phyloP scores from a whole-genome alignment of 2,888 invertebrate genomes.

The Drosophila cognata region DNA sequence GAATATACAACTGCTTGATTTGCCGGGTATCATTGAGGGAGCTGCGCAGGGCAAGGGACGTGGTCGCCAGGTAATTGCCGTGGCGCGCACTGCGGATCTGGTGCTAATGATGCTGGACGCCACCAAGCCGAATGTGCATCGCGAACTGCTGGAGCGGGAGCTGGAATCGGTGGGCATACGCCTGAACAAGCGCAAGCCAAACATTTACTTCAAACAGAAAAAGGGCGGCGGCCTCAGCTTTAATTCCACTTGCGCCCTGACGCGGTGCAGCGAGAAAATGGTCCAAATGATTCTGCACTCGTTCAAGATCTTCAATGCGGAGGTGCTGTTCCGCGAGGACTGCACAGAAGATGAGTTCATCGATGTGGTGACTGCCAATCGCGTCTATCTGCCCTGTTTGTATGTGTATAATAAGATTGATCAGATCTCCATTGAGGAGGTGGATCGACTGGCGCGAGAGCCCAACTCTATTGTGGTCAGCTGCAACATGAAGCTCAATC shows the following conservation, averaged over 20 bases:
- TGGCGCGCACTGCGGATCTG: slow-evolving; percentile 98
- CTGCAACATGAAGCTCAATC: slow-evolving; percentile 99
- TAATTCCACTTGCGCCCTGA: slow-evolving; percentile 97
- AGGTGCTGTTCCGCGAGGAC: slow-evolving; percentile 98
- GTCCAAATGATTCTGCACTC: slow-evolving; percentile 99
- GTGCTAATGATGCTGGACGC: slow-evolving; percentile 99
- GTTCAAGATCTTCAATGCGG: slow-evolving; percentile 98
- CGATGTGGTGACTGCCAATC: slow-evolving; percentile 98
- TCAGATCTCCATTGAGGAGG: slow-evolving; percentile 99
- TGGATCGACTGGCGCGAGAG: slow-evolving; percentile 95
- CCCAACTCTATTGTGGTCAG: slow-evolving; percentile 97
- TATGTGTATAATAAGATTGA: slow-evolving; percentile 99
- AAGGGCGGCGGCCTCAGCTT: slow-evolving; percentile 99
- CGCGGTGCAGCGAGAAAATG: slow-evolving; percentile 97
- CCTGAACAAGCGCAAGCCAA: slow-evolving; percentile 97
- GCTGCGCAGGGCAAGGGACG: slow-evolving; percentile 97
- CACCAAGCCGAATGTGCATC: slow-evolving; percentile 98
- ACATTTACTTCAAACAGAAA: slow-evolving; percentile 98
- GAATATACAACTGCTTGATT: slow-evolving; percentile 98
- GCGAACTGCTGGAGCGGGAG: slow-evolving; percentile 95
- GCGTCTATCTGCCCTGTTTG: slow-evolving; percentile 97
- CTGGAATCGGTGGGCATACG: slow-evolving; percentile 99
- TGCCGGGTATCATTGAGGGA: slow-evolving; percentile 99
- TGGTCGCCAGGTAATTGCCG: slow-evolving; percentile 98
- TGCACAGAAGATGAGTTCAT: slow-evolving; percentile 98